phyloP scores from a whole-genome alignment of 2,888 invertebrate genomes.

The Ornithoptera priamus region DNA sequence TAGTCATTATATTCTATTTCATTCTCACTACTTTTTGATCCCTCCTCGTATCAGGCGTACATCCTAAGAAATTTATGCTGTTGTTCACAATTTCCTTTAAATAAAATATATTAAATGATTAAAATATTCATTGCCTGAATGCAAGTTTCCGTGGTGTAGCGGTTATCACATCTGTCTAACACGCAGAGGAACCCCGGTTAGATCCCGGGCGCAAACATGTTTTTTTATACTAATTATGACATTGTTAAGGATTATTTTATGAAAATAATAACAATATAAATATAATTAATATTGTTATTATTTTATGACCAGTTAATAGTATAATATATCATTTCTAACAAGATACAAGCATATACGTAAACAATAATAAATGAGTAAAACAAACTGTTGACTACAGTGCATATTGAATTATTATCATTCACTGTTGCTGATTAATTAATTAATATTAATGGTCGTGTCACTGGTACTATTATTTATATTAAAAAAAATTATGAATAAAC shows the following conservation, averaged over 20 bases:
- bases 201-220: constrained; percentile 92
- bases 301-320: neutral
- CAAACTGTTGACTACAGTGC: neutral
- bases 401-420: neutral
- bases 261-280: too few species aligned
- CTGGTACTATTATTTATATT: too few species aligned
- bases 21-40: too few species aligned
- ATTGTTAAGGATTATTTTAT: too few species aligned
- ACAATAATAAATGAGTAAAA: neutral
- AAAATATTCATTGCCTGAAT: neutral
- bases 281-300: neutral
- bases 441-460: too few species aligned
- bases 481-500: too few species aligned
- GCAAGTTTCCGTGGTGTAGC: constrained; percentile 87
- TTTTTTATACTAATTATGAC: constrained; percentile 28
- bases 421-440: too few species aligned
- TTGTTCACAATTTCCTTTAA: too few species aligned
- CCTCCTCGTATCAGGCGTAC: too few species aligned
- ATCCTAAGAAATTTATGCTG: too few species aligned
- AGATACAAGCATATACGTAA: neutral
- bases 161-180: constrained; percentile 95
- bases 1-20: too few species aligned
- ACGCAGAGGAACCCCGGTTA: constrained; percentile 95
- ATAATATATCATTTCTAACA: too few species aligned
- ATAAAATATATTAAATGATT: neutral